These are phyloP conservation scores for Poeciliopsis turneri DNA, from an alignment of 2,797 vertebrate genomes.

Conservation along the genomic window DNA sequence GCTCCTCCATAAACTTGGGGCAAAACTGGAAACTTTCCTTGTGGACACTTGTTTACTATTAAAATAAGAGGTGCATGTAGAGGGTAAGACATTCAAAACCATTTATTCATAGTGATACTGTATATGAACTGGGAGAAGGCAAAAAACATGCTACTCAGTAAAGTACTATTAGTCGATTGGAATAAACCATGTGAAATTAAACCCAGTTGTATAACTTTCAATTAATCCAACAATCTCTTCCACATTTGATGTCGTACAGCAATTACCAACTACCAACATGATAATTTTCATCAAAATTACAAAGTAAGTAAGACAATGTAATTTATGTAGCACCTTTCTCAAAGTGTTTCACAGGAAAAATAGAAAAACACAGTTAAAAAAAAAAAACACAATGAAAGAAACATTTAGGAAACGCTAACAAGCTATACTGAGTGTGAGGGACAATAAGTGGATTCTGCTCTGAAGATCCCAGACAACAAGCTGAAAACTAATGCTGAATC, in stretches of 20 bases:
- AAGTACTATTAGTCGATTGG: neutral
- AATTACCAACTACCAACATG: neutral
- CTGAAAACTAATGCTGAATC: neutral
- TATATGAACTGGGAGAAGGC: neutral
- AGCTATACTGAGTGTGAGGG: neutral
- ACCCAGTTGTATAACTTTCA: neutral
- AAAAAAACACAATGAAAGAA: neutral
- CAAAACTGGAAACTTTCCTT: slow-evolving; percentile 35
- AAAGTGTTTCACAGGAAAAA: neutral
- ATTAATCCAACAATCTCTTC: neutral
- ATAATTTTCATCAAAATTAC: neutral
- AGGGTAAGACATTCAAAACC: neutral
- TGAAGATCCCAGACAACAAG: neutral
- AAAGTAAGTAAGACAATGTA: neutral
- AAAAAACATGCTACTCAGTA: neutral
- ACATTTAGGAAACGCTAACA: no score
- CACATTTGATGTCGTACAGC: neutral
- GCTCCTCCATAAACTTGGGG: slow-evolving; percentile 27
- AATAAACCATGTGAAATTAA: neutral
- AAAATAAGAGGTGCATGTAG: neutral
- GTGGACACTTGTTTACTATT: slow-evolving; percentile 6
- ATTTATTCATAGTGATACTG: neutral
- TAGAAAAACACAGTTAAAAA: neutral
- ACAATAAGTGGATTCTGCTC: neutral
- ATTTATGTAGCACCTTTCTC: neutral